Evolutionary conservation across 2,113 vertebrate species (phyloP), one percentile per base, ranked within the genome.

Genomic region (Erinaceus europaeus): DNA sequence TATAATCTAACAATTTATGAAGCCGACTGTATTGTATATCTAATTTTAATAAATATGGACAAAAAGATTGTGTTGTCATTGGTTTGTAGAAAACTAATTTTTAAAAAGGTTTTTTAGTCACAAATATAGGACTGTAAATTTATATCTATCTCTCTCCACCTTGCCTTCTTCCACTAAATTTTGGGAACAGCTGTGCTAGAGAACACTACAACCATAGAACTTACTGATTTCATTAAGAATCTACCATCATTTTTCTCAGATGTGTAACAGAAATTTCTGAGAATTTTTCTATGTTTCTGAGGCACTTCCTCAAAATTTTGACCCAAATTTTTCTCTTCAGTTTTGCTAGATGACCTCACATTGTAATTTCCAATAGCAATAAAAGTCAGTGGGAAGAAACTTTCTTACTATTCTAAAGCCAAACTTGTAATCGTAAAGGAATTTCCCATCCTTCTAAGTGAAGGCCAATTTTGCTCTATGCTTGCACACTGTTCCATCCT

Each of bases 221-320:
- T 27, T 55, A 67, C 8, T 71, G 13, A 3, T 29, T 87, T 65
- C 15, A 40, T 52, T 83, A 44, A n/a, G 62, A 84, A 64, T 57
- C 52, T 21, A 42, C 9, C 18, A 69, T 69, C 12, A 29, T 2
- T 2, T 5, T 53, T 23, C 29, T 90, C 40, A 73, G 27, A 55
- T 23, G 17, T 17, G n/a, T 13, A 25, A 13, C 44, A 40, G 34
- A 81, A 64, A 85, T 59, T 59, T 9, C 42, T 23, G 25, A 11
- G n/a, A 15, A 38, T 46, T 48, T 77, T 32, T 18, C 9, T 25
- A 57, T 55, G 20, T 84, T 81, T 87, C 32, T 75, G 13, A 69
- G 32, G 18, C 61, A 4, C 83, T 57, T 74, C 62, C 69, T 83
- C 5, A 84, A 86, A 89, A 61, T 86, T 86, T 52, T 50, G 76